phyloP scores from a whole-genome alignment of 2,888 invertebrate genomes.

The Hoplodrina blanda region DNA sequence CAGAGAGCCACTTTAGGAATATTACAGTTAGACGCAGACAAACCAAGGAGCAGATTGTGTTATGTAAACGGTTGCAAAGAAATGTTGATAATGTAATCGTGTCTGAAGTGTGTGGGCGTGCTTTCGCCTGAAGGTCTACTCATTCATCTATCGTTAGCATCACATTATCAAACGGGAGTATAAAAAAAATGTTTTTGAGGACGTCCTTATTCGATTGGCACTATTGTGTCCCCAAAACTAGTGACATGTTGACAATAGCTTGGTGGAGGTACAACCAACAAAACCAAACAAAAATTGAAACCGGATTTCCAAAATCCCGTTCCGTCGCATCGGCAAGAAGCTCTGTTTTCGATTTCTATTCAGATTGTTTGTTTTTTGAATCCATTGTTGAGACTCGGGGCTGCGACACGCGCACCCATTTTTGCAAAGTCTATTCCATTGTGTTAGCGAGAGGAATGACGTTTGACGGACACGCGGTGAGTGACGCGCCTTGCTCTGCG shows the following conservation, averaged over 20 bases:
- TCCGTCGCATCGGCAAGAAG: constrained; percentile 86
- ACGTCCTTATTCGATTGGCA: constrained; percentile 66
- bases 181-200: constrained; percentile 37
- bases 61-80: not conserved
- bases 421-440: constrained; percentile 89
- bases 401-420: constrained; percentile 88
- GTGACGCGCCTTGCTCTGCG: constrained; percentile 67
- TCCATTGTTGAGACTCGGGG: constrained; percentile 84
- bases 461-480: constrained; percentile 84
- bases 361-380: constrained; percentile 88
- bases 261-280: constrained; percentile 75
- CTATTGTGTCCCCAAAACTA: constrained; percentile 67
- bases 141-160: constrained; percentile 21
- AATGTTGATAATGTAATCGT: not conserved
- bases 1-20: not conserved
- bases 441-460: constrained; percentile 84
- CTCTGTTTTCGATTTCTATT: constrained; percentile 90
- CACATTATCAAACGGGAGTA: constrained; percentile 14
- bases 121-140: constrained; percentile 7
- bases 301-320: constrained; percentile 91
- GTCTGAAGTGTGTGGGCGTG: not conserved
- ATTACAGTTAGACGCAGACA: not conserved
- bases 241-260: constrained; percentile 77
- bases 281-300: constrained; percentile 84
- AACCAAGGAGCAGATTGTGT: not conserved